Conservation (phyloP, 2,888 invertebrate species). For the Drosophila helvetica region DNA sequence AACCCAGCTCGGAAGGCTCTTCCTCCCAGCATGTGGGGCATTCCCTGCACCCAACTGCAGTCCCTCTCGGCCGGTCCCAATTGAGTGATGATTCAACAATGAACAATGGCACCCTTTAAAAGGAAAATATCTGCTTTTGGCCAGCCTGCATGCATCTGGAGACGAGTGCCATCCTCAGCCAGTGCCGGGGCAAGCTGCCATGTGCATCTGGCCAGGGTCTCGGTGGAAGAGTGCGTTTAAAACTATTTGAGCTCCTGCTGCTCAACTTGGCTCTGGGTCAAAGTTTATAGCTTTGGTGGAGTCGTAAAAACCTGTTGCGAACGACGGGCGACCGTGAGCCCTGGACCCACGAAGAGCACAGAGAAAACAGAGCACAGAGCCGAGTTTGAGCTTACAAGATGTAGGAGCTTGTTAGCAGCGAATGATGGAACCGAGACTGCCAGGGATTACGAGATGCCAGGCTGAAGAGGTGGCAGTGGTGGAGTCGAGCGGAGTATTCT, state of each 20-base stretch:
- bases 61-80: constrained; percentile 1
- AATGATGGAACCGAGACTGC: constrained; percentile 38
- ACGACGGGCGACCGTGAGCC: constrained; percentile 1
- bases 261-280: constrained; percentile 70
- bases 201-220: constrained; percentile 21
- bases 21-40: constrained; percentile 54
- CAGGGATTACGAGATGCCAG: constrained; percentile 25
- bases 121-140: constrained; percentile 46
- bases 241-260: constrained; percentile 76
- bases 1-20: constrained; percentile 6
- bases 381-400: constrained; percentile 53
- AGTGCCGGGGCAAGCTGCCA: constrained; percentile 11
- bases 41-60: constrained; percentile 43
- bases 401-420: constrained; percentile 64
- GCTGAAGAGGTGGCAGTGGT: constrained; percentile 7
- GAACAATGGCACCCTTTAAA: constrained; percentile 72
- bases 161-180: background rate
- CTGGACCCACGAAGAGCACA: no score
- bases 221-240: constrained; percentile 62
- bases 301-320: constrained; percentile 74
- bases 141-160: constrained; percentile 49
- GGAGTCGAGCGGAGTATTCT: constrained; percentile 20
- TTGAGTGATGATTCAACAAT: constrained; percentile 76
- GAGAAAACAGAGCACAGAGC: constrained; percentile 7
- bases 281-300: constrained; percentile 70